These are phyloP conservation scores for Drosophila virilis DNA, from an alignment of 1,140 invertebrate genomes.

Conservation along the genomic window DNA sequence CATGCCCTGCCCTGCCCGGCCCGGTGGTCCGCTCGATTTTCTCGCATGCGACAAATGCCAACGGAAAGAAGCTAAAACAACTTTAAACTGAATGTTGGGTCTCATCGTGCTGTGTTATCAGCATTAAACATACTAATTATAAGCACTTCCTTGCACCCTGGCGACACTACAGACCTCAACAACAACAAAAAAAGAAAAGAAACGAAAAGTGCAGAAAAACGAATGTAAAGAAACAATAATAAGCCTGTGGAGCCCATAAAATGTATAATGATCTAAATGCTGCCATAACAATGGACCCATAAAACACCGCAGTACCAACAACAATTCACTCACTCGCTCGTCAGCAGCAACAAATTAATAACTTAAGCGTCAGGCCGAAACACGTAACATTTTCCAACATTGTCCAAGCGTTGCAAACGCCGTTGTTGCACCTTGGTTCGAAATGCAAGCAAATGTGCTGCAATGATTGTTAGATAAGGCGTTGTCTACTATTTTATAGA, in stretches of 20 bases:
- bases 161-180: not conserved
- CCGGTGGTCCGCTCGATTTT: conserved; percentile 2
- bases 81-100: conserved; percentile 5
- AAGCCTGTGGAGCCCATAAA: conserved; percentile 16
- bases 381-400: conserved; percentile 64
- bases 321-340: conserved; percentile 17
- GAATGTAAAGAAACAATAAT: not conserved
- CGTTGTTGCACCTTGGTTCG: conserved; percentile 32
- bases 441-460: not conserved
- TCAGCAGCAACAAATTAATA: conserved; percentile 59
- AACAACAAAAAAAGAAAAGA: not conserved
- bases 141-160: conserved; percentile 6
- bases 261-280: conserved; percentile 57
- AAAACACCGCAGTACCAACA: conserved; percentile 48
- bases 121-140: not conserved
- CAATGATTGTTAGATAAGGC: not conserved
- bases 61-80: conserved; percentile 4
- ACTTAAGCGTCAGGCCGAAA: conserved; percentile 32
- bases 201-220: not conserved
- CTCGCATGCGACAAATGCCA: not conserved
- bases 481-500: too few relatives aligned
- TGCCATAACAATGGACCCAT: conserved; percentile 66
- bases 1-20: not conserved
- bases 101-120: not conserved
- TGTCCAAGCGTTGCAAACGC: conserved; percentile 55